Percentiles rank a stretch among this genome's conserved stretches.
These are phyloP conservation scores for Patiria pectinifera DNA, from an alignment of 53 echinoderm and acorn worm genomes.

Conservation along the genomic window DNA sequence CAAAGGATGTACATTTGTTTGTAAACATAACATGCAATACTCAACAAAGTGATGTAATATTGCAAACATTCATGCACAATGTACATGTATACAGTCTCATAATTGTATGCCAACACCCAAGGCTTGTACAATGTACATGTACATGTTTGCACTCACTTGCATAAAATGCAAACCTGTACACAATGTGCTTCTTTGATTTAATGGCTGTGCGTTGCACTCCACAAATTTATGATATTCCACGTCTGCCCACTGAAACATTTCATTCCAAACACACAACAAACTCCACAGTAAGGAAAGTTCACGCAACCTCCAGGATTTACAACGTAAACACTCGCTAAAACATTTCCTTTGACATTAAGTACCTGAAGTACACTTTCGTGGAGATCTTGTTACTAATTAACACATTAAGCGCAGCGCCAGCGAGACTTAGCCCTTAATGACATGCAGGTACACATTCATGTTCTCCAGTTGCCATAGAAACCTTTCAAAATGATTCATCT, in stretches of 20 bases:
- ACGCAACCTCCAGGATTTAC: background rate
- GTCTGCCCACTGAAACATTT: background rate
- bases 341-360: background rate
- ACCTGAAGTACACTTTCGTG: too few species aligned
- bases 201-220: background rate
- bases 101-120: too few species aligned
- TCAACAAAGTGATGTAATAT: too few species aligned
- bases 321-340: background rate
- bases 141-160: too few species aligned
- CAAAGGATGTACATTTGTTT: too few species aligned
- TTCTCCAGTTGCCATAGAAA: background rate
- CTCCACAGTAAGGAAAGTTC: background rate
- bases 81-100: too few species aligned
- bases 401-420: background rate
- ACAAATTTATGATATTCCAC: background rate
- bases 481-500: background rate
- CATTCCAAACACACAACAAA: background rate
- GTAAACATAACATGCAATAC: too few species aligned
- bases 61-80: too few species aligned
- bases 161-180: background rate
- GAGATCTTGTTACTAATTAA: slow-evolving; percentile 1
- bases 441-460: background rate
- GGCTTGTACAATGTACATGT: too few species aligned
- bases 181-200: background rate
- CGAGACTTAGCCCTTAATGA: background rate